Evolutionary conservation across 2,888 invertebrate genomes (phyloP).

Genomic region (Leucozona laternaria): DNA sequence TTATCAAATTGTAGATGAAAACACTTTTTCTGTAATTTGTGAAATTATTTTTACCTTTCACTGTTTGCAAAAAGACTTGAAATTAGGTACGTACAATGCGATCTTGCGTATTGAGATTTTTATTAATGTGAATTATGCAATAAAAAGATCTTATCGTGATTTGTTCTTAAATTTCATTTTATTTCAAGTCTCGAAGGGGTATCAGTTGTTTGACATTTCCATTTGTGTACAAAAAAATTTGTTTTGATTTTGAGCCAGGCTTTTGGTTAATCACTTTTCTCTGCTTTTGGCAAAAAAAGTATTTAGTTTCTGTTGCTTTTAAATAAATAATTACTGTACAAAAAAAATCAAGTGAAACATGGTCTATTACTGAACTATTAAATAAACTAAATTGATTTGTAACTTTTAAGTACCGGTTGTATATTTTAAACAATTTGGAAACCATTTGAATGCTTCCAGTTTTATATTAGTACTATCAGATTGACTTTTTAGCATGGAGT

Average conservation of each 20-base stretch:
- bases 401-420: conserved; percentile 1
- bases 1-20: too few species aligned
- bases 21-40: too few species aligned
- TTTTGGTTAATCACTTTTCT: too few species aligned
- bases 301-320: neutral
- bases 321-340: neutral
- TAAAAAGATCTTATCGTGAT: neutral
- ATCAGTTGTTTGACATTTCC: neutral
- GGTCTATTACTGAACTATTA: too few species aligned
- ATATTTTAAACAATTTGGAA: conserved; percentile 70
- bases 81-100: too few species aligned
- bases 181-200: neutral
- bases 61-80: too few species aligned
- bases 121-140: neutral
- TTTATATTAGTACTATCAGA: neutral
- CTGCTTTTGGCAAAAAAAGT: neutral
- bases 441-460: conserved; percentile 70
- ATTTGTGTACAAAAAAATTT: neutral
- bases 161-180: neutral
- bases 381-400: neutral
- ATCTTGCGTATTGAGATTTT: too few species aligned
- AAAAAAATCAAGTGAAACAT: neutral
- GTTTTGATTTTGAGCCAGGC: neutral
- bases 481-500: conserved; percentile 59
- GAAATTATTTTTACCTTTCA: too few species aligned